These are phyloP conservation scores for Oryzias woworae DNA, from an alignment of 2,113 vertebrate species.

Conservation along the genomic window DNA sequence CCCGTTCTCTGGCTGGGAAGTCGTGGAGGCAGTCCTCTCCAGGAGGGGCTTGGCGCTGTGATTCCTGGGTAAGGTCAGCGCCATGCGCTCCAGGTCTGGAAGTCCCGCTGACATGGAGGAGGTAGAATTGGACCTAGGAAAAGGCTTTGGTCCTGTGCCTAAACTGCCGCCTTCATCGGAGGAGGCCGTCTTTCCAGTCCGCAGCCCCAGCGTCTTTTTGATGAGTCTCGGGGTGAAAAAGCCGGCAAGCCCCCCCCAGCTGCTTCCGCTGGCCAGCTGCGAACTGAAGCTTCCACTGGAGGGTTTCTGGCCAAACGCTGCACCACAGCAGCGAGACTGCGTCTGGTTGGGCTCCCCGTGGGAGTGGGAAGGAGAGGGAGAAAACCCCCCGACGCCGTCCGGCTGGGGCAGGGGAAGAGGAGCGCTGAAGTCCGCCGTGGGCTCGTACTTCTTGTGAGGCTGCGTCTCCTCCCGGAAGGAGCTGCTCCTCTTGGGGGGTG, in stretches of 20 bases:
- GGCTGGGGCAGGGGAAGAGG: constrained; percentile 84
- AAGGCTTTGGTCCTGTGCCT: constrained; percentile 84
- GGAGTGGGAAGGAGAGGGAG: constrained; percentile 73
- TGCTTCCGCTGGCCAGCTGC: constrained; percentile 81
- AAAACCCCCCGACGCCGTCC: constrained; percentile 86
- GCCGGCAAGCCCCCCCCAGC: constrained; percentile 93
- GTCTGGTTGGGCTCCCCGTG: constrained; percentile 85
- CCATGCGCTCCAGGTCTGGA: constrained; percentile 96
- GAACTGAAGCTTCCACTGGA: constrained; percentile 75
- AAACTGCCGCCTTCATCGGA: constrained; percentile 78
- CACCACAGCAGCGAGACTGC: constrained; percentile 89
- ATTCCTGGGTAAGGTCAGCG: constrained; percentile 96
- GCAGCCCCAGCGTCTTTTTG: constrained; percentile 95
- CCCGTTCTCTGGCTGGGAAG: constrained; percentile 92
- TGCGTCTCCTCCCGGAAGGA: constrained; percentile 97
- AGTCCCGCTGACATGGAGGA: constrained; percentile 97
- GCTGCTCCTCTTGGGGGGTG: constrained; percentile 94
- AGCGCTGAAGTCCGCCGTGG: constrained; percentile 82
- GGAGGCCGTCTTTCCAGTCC: constrained; percentile 87
- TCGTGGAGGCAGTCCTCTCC: constrained; percentile 90
- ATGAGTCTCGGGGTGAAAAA: constrained; percentile 98
- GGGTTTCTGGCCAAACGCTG: constrained; percentile 87
- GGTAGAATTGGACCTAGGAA: constrained; percentile 98
- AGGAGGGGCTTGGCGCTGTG: constrained; percentile 90
- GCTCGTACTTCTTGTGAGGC: constrained; percentile 95